Evolutionary conservation across 2,113 vertebrate genomes (phyloP).

Genomic region (Colius striatus): DNA sequence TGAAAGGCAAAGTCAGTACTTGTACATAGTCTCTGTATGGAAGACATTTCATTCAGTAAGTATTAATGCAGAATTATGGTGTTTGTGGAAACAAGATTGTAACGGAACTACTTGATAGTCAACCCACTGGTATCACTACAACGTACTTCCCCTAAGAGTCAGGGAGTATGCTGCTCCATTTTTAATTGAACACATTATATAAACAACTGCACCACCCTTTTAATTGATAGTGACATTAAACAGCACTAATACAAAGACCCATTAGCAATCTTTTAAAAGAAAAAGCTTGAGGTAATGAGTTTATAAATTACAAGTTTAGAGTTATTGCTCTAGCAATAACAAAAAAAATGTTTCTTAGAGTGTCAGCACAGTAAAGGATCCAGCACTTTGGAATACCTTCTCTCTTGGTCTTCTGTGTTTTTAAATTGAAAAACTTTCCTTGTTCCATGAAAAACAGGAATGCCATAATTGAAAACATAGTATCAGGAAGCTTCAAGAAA

Average conservation of each 20-base stretch:
- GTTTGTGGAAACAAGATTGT: background rate
- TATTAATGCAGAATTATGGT: background rate
- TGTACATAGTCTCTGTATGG: background rate
- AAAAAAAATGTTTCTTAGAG: background rate
- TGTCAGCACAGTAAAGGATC: background rate
- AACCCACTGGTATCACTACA: background rate
- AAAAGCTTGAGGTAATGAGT: background rate
- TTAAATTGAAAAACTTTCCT: background rate
- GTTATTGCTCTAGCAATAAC: background rate
- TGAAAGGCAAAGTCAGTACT: background rate
- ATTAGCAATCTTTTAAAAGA: background rate
- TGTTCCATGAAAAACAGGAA: background rate
- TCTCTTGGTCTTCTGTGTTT: background rate
- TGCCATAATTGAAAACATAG: background rate
- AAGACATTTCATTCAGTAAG: background rate
- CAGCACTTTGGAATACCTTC: background rate
- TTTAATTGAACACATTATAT: background rate
- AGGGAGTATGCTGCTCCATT: background rate
- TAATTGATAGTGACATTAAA: background rate
- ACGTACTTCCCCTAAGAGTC: background rate
- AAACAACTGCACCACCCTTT: background rate
- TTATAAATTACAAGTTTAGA: background rate
- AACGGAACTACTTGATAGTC: rapidly evolving
- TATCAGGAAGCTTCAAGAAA: background rate
- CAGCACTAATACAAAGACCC: background rate